Base-by-base conservation (phyloP, 2,888 invertebrate genomes). In the Tineola bisselliella region DNA sequence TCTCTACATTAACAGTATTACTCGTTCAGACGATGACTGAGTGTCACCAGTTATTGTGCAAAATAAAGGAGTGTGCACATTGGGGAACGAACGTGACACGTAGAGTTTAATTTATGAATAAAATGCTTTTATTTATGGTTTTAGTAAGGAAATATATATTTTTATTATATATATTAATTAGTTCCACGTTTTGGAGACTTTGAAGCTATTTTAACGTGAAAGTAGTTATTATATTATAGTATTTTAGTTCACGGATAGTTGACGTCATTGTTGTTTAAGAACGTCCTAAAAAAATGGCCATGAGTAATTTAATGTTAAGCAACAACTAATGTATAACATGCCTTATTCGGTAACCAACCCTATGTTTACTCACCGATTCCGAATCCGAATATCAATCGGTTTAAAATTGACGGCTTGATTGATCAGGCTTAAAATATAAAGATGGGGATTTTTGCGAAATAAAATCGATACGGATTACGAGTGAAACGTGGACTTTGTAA, bases 321-420 rank as follows among this genome's bases (percentile, higher is more conserved):
- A 10, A 10, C 10, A 38, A 38, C 38, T 38, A 38, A 38, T 48
- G 48, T 17, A 17, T 48, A 48, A 48, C 10, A 13, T 5, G 12
- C 48, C 17, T 48, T 48, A 48, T 48, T 15, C 10, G 13, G 3
- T 17, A 8, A 48, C 48, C 17, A 56, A 56, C 56, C 56, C 56
- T 56, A 56, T 56, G 56, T 56, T 56, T 56, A 48, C 48, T 15
- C 48, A 13, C 15, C 48, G 48, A 48, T 48, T 48, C 48, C 48
- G 18, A 25, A 19, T 30, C 30, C 25, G 19, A 19, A 30, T 56
- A 56, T 56, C 56, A 56, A 56, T 56, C 56, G 56, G 56, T 56
- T 56, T 56, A 56, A 56, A 56, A 19, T 56, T 56, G 56, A 56
- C 56, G 56, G 56, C 25, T 56, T 56, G 56, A 56, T 56, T 19